These are phyloP conservation scores for Rhincodon typus DNA, from an alignment of 2,797 vertebrate species.

Conservation along the genomic window DNA sequence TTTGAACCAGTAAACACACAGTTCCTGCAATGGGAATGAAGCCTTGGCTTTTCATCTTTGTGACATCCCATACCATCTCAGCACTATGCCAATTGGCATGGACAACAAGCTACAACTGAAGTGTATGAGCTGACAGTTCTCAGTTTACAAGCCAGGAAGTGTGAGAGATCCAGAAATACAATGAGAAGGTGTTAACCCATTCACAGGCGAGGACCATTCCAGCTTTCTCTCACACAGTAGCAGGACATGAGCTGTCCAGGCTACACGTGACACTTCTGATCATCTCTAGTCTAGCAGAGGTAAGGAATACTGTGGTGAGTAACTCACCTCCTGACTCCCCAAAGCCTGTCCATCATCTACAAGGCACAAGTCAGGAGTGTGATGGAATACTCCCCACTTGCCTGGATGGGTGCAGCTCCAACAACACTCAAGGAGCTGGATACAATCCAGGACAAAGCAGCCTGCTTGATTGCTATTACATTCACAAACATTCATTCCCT, in stretches of 20 bases:
- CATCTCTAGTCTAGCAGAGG: neutral
- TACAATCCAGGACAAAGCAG: no score
- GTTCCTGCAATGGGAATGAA: neutral
- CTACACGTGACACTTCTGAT: neutral
- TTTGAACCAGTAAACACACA: neutral
- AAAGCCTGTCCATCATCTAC: no score
- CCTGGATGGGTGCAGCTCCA: no score
- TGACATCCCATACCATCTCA: neutral
- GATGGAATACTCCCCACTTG: no score
- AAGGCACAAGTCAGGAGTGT: no score
- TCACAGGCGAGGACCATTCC: neutral
- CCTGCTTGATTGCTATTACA: no score
- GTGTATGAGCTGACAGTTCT: conserved; percentile 5
- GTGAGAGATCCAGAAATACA: conserved; percentile 23
- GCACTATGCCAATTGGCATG: neutral
- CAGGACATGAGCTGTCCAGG: neutral
- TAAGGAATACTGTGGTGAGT: no score
- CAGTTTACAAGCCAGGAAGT: neutral
- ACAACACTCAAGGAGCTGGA: no score
- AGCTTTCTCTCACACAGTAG: neutral
- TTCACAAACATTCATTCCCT: no score
- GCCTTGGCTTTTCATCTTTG: neutral
- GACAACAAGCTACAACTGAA: neutral
- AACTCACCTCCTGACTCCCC: no score
- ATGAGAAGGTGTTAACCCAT: conserved; percentile 8